These are phyloP conservation scores for Protobothrops mucrosquamatus DNA, from an alignment of 2,113 vertebrate genomes.

Conservation along the genomic window DNA sequence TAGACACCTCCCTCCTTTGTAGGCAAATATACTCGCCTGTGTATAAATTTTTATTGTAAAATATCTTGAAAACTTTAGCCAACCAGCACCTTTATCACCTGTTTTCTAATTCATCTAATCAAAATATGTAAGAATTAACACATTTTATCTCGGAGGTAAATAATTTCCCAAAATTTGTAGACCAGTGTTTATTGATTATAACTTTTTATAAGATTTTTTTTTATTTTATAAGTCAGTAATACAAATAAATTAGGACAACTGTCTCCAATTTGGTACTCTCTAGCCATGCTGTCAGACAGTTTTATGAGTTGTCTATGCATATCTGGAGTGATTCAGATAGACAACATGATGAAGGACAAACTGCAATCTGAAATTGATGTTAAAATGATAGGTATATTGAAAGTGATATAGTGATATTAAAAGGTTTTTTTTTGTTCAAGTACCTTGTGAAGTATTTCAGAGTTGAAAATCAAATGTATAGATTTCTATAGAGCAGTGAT, in stretches of 20 bases:
- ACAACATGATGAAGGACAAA: not conserved
- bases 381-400: not conserved
- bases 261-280: not conserved
- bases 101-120: no score
- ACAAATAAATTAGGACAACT: not conserved
- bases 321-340: not conserved
- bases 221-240: not conserved
- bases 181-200: not conserved
- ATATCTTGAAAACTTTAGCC: no score
- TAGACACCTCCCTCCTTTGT: no score
- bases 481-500: not conserved
- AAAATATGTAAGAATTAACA: no score
- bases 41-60: no score
- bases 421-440: not conserved
- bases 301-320: not conserved
- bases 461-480: not conserved
- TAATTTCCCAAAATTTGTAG: no score
- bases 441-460: not conserved
- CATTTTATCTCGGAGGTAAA: no score
- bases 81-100: no score
- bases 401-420: not conserved
- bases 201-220: not conserved
- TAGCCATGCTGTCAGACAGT: not conserved
- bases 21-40: no score
- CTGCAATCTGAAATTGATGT: not conserved